These are phyloP conservation scores for Aplysia californica DNA, from an alignment of 1,140 invertebrate genomes.

Conservation along the genomic window DNA sequence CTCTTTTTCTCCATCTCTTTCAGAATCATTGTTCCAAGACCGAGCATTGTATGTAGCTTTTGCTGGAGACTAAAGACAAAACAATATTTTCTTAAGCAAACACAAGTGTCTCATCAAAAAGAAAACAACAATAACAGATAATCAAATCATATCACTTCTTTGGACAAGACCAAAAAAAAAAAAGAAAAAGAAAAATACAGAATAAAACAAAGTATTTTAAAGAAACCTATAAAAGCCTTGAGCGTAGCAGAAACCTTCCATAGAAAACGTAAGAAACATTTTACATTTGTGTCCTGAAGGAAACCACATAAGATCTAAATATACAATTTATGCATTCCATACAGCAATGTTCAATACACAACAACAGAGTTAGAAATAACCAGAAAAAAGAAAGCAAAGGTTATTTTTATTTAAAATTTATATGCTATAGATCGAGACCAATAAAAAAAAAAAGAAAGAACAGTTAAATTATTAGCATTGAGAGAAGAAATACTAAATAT, in stretches of 20 bases:
- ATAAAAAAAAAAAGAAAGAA: too few relatives aligned
- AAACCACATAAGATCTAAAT: too few relatives aligned
- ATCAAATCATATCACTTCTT: background rate
- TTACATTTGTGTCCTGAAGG: too few relatives aligned
- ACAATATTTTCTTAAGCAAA: background rate
- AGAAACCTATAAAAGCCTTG: background rate
- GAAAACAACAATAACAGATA: background rate
- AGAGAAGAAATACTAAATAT: too few relatives aligned
- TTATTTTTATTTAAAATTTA: background rate
- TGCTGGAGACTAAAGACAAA: slow-evolving; percentile 44
- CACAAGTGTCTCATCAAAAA: background rate
- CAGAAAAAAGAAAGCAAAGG: background rate
- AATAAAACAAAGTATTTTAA: background rate
- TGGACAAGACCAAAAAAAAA: background rate
- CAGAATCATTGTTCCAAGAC: slow-evolving; percentile 42
- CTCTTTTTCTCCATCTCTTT: slow-evolving; percentile 27
- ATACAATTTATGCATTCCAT: too few relatives aligned
- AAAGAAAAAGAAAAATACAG: background rate
- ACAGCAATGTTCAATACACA: too few relatives aligned
- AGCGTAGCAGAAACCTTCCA: too few relatives aligned
- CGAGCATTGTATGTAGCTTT: slow-evolving; percentile 53
- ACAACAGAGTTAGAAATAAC: background rate
- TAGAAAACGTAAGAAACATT: too few relatives aligned
- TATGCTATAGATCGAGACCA: too few relatives aligned
- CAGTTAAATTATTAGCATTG: too few relatives aligned